Percentiles rank a stretch among this genome's conserved stretches.
Conservation (phyloP, 2,888 invertebrate genomes). For the Eilema sororculum region DNA sequence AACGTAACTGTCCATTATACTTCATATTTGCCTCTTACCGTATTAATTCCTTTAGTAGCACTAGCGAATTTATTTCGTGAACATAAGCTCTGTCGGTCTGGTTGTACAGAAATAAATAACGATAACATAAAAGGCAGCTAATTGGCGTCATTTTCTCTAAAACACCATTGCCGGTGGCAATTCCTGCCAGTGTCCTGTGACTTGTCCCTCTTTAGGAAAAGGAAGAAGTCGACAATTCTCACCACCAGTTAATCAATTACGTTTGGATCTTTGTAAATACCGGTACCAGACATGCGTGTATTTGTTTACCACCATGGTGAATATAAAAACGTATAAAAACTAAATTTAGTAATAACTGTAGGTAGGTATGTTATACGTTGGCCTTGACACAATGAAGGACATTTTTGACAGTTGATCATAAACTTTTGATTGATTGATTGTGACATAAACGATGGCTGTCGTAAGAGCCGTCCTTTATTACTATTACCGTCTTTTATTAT, state of each 20-base stretch:
- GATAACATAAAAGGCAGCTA: neutral
- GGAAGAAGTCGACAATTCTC: no score
- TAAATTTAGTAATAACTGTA: neutral
- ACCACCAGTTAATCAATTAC: no score
- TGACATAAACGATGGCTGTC: conserved; percentile 10
- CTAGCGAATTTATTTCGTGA: neutral
- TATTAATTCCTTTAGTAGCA: no score
- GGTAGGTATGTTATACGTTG: neutral
- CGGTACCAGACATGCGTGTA: neutral
- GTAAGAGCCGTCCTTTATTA: neutral
- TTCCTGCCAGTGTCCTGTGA: neutral
- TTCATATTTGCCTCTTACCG: no score
- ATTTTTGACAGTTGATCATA: conserved; percentile 1
- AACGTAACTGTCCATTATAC: no score
- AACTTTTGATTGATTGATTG: conserved; percentile 13
- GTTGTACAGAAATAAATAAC: neutral
- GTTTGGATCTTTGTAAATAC: no score
- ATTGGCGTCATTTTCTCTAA: neutral
- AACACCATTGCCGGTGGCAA: neutral
- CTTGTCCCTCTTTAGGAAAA: no score
- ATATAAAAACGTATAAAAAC: neutral
- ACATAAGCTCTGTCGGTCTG: neutral
- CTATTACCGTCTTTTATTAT: neutral
- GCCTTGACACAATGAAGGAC: conserved; percentile 12
- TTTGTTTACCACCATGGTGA: neutral